Percentiles rank a stretch among this genome's conserved stretches.
phyloP scores from a whole-genome alignment of 1,140 invertebrate species.

The Platorchestia sp. region DNA sequence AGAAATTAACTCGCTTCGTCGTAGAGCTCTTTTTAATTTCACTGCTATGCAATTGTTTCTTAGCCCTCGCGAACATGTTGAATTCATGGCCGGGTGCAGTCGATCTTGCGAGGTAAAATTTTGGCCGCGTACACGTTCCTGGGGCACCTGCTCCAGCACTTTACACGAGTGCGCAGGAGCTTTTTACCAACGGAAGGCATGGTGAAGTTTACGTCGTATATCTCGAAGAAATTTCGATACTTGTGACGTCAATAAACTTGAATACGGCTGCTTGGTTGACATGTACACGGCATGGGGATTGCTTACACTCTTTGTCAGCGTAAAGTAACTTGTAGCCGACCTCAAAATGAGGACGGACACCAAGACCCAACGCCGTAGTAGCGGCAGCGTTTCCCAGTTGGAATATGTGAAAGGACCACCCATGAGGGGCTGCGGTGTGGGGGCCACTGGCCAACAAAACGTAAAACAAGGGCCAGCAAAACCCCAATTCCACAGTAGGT shows the following conservation, averaged over 20 bases:
- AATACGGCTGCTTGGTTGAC: not conserved
- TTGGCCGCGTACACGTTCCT: constrained; percentile 89
- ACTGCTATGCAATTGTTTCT: constrained; percentile 90
- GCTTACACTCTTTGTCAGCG: too few relatives aligned
- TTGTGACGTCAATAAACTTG: constrained; percentile 79
- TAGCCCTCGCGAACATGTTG: constrained; percentile 82
- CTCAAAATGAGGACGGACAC: too few relatives aligned
- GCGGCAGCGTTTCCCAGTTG: too few relatives aligned
- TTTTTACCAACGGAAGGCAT: constrained; percentile 84
- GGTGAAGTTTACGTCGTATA: constrained; percentile 82
- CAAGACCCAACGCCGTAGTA: too few relatives aligned
- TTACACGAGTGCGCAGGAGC: constrained; percentile 91
- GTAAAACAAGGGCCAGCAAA: too few relatives aligned
- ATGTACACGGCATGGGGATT: too few relatives aligned
- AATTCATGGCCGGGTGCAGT: constrained; percentile 85
- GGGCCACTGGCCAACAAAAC: too few relatives aligned
- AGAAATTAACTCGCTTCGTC: constrained; percentile 77
- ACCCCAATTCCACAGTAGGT: too few relatives aligned
- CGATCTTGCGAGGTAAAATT: constrained; percentile 85
- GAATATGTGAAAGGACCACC: too few relatives aligned
- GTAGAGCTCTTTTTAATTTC: constrained; percentile 84
- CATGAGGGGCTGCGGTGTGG: too few relatives aligned
- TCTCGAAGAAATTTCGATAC: constrained; percentile 89
- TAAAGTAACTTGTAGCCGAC: too few relatives aligned
- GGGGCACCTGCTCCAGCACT: constrained; percentile 82